These are phyloP conservation scores for Zaprionus bogoriensis DNA, from an alignment of 2,888 invertebrate genomes.

Conservation along the genomic window DNA sequence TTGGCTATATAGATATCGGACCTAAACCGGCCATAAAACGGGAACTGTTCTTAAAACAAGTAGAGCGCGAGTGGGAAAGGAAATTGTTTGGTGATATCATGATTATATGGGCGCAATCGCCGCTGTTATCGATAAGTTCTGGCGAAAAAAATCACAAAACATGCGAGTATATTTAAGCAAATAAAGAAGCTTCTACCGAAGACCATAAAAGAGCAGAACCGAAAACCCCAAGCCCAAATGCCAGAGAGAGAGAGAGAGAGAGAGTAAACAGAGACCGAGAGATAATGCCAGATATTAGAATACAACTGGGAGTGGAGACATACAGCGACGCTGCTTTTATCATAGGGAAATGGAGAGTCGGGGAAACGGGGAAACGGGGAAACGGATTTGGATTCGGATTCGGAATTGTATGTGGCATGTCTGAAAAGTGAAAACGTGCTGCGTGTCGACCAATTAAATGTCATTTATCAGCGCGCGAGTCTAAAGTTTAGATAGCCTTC, in stretches of 20 bases:
- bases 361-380: too few relatives aligned
- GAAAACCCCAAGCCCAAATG: conserved; percentile 4
- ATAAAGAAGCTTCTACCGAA: conserved; percentile 60
- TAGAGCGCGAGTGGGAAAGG: neutral
- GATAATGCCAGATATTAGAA: neutral
- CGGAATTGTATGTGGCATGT: conserved; percentile 1
- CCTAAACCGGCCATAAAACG: neutral
- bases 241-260: neutral
- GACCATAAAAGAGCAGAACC: conserved; percentile 31
- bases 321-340: too few relatives aligned
- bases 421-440: conserved; percentile 64
- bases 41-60: conserved; percentile 14
- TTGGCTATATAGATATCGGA: neutral
- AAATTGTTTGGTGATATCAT: conserved; percentile 12
- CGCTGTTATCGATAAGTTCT: conserved; percentile 29
- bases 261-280: conserved; percentile 22
- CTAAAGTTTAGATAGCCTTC: conserved; percentile 80
- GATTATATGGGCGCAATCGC: conserved; percentile 40
- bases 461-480: conserved; percentile 75
- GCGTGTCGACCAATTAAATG: conserved; percentile 67
- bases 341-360: too few relatives aligned
- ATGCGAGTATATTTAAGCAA: conserved; percentile 42
- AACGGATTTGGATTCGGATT: conserved; percentile 5
- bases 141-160: conserved; percentile 55
- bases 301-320: too few relatives aligned